Evolutionary conservation across 2,113 vertebrate genomes (phyloP).

Genomic region (Ctenodactylus gundi): DNA sequence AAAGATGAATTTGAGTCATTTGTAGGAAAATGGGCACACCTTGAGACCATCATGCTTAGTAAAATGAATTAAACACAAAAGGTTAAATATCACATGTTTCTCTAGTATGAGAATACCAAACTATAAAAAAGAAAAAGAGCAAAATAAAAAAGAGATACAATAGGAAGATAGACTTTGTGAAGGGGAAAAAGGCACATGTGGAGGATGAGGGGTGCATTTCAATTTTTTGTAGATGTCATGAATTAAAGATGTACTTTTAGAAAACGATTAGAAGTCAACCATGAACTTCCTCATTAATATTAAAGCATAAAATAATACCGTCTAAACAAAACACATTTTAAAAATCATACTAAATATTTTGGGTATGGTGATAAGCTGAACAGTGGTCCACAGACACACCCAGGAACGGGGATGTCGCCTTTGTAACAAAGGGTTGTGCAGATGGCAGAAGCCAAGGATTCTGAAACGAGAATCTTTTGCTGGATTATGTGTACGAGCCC

Average conservation of each 20-base stretch:
- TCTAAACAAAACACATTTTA: not conserved
- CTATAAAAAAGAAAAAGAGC: too few species aligned
- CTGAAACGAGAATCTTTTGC: not conserved
- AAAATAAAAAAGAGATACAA: too few species aligned
- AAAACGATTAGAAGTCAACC: not conserved
- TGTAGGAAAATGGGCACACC: too few species aligned
- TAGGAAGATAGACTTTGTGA: too few species aligned
- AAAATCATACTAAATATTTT: not conserved
- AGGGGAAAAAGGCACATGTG: too few species aligned
- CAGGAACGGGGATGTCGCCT: not conserved
- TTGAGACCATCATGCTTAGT: too few species aligned
- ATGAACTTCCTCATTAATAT: not conserved
- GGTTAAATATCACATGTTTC: too few species aligned
- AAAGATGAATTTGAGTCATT: too few species aligned
- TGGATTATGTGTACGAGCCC: not conserved
- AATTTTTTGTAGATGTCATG: not conserved
- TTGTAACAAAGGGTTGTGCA: not conserved
- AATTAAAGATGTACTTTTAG: conserved; percentile 35
- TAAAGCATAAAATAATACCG: not conserved
- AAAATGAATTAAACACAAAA: too few species aligned
- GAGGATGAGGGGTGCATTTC: too few species aligned
- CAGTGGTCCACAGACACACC: not conserved
- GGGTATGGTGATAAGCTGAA: not conserved
- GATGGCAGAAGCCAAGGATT: not conserved
- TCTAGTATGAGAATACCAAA: too few species aligned